Evolutionary conservation across 2,797 vertebrate species (phyloP), one percentile per base, ranked within the genome.

Genomic region (Argya squamiceps): DNA sequence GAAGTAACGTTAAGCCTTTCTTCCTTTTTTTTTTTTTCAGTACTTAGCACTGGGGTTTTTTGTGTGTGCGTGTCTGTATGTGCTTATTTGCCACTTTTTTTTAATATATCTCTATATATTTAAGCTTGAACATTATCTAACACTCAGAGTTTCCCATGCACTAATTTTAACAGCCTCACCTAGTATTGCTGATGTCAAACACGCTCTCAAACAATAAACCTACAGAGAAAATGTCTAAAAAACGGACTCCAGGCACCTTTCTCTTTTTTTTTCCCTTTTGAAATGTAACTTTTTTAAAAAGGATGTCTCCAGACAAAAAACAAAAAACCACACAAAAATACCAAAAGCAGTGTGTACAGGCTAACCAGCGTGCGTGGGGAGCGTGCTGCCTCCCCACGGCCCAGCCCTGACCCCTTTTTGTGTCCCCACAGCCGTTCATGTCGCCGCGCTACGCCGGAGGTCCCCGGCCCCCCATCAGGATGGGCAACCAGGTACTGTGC

Each of bases 371-470:
- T 94, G 96, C 41, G 79, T 75, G 96, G 96, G 96, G 93, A 96
- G 83, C 27, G 74, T 86, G 94, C 97, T 95, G 95, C 95, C 96
- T 96, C 93, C 96, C 94, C 84, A 92, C 96, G n/a, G 95, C 88
- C 56, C 91, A 59, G 93, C 91, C 92, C 95, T 98, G 83, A 98
- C 97, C 97, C 95, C 56, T 58, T 96, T 97, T 97, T 96, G 97
- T 98, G 92, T 97, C 96, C 93, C 98, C 97, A 3, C 98, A 99
- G 99, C 99, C 99, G 89, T 99, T 99, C 97, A 99, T 99, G 99
- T 99, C 99, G 7, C 99, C 99, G 86, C 98, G 99, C 96, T 99
- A 99, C 27, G 99, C 99, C 85, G 99, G 99, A 97, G 99, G 99
- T 93, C 99, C 99, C 76, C 98, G 99, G 98, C 99, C 99, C 94